Evolutionary conservation across 1,140 invertebrate genomes (phyloP), one percentile per base, ranked within the genome.

Genomic region (Drosophila aff.): DNA sequence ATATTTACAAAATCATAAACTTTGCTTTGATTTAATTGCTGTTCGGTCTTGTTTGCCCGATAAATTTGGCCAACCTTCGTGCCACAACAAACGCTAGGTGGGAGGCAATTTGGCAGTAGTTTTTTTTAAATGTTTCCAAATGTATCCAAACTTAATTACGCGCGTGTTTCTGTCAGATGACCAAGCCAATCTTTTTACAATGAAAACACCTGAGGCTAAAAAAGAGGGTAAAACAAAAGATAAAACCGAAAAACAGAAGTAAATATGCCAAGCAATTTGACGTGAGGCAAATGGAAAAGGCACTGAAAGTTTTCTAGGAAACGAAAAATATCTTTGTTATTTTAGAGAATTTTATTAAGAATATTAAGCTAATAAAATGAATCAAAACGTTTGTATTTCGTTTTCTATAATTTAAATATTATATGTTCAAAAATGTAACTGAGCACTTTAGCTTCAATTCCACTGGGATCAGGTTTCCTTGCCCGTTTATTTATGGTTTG

Each of bases 121-220:
- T 44, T 60, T 46, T 52, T 46, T 28, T 68, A 36, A 23, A 60
- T 60, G 46, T 72, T 59, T 72, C n/a, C 41, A 43, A 43, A 21
- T 73, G 71, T 73, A 57, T 64, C 23, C 52, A 46, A 55, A 69
- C 76, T 83, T 87, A 89, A 89, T 90, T 84, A 84, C 84, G 67
- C 77, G 69, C 65, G 77, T 76, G 74, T 89, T 67, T 86, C 83
- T 86, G 82, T 69, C 82, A 78, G 72, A 77, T 76, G 67, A 49
- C 58, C 38, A 65, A 64, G 61, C 58, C 67, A 64, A 83, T 66
- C 33, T 71, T 41, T 57, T 40, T 38, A 60, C 57, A 81, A 23
- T 61, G 31, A 62, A 74, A 58, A 47, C 10, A 61, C 82, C 50
- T 47, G 26, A 23, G 77, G 73, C 63, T 47, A 53, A 23, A 23